A percentile compares a stretch with the other conserved stretches of the same genome.
Evolutionary conservation across 2,888 invertebrate species (phyloP).

Genomic region (Oscheius sp.): DNA sequence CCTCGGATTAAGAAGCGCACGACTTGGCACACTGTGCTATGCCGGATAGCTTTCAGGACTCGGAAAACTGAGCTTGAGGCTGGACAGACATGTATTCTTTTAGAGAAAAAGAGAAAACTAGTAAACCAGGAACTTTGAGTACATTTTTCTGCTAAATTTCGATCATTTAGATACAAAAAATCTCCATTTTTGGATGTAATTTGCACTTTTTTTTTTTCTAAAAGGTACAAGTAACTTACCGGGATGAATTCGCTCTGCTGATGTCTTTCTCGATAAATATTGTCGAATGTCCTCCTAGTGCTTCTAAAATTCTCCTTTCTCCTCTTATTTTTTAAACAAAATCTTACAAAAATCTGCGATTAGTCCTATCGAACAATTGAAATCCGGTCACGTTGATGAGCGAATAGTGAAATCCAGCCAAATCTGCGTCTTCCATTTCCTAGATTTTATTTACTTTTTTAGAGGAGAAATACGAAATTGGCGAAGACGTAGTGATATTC

Average conservation of each 20-base stretch:
- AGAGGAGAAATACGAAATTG: conserved; percentile 47
- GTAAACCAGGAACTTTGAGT: too few species aligned
- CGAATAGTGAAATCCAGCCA: conserved; percentile 50
- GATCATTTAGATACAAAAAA: background rate
- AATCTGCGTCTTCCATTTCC: conserved; percentile 55
- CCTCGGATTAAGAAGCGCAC: too few species aligned
- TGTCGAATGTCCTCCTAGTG: conserved; percentile 35
- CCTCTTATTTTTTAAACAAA: background rate
- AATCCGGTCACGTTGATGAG: conserved; percentile 58
- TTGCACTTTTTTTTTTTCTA: background rate
- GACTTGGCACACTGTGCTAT: too few species aligned
- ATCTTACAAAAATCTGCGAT: conserved; percentile 47
- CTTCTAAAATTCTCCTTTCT: background rate
- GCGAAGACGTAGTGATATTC: conserved; percentile 60
- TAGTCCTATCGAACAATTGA: conserved; percentile 49
- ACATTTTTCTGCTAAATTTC: too few species aligned
- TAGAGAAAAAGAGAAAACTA: too few species aligned
- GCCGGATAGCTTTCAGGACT: too few species aligned
- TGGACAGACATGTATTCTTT: too few species aligned
- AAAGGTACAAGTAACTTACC: conserved; percentile 11
- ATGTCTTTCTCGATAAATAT: conserved; percentile 42
- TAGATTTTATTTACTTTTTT: conserved; percentile 11
- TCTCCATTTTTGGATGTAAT: background rate
- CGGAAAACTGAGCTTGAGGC: too few species aligned
- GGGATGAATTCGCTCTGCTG: conserved; percentile 29